These are phyloP conservation scores for Heteronetta atricapilla DNA, from an alignment of 2,113 vertebrate species.

Conservation along the genomic window DNA sequence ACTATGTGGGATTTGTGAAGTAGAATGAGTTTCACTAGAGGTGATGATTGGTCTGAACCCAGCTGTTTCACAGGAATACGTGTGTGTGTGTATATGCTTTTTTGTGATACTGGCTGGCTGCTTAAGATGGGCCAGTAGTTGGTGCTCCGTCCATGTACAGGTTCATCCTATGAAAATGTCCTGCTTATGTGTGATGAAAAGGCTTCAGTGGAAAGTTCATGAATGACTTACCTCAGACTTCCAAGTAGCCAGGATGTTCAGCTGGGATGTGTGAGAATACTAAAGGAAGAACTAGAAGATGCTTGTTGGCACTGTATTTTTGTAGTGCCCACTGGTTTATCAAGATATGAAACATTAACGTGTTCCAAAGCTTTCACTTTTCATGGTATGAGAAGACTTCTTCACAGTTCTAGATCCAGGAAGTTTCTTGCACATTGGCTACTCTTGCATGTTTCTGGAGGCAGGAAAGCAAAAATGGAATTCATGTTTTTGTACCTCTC, in stretches of 20 bases:
- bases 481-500: background rate
- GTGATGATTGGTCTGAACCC: background rate
- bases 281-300: background rate
- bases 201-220: background rate
- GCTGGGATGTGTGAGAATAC: background rate
- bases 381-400: background rate
- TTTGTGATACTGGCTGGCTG: background rate
- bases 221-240: background rate
- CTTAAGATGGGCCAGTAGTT: background rate
- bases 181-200: background rate
- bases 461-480: background rate
- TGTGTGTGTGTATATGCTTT: background rate
- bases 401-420: background rate
- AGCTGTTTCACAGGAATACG: background rate
- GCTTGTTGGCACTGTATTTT: background rate
- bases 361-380: constrained; percentile 1
- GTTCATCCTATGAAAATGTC: background rate
- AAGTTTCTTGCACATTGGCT: constrained; percentile 11
- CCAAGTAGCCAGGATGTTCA: background rate
- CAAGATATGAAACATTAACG: background rate
- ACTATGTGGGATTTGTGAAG: background rate
- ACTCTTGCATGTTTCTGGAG: background rate
- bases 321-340: background rate
- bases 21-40: background rate
- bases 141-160: background rate